A percentile compares a stretch with the other conserved stretches of the same genome.
phyloP scores from a whole-genome alignment of 2,888 invertebrate genomes.

The Stenurella melanura region DNA sequence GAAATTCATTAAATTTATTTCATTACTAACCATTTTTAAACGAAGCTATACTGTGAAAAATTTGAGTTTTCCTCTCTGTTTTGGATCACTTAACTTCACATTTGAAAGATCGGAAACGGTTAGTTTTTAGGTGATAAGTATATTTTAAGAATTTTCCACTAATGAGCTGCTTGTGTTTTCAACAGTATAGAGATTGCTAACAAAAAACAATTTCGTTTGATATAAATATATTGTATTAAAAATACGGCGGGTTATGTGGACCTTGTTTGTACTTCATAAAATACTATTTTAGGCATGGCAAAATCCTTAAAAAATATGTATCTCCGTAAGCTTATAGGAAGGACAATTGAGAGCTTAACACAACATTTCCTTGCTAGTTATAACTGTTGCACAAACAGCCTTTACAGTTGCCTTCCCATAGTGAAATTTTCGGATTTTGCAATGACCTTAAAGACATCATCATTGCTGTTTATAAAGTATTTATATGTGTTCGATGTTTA shows the following conservation, averaged over 20 bases:
- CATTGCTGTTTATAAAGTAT: constrained; percentile 58
- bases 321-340: not conserved
- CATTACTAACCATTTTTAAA: too few species aligned
- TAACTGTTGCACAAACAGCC: not conserved
- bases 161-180: not conserved
- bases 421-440: constrained; percentile 12
- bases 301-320: constrained; percentile 20
- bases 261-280: constrained; percentile 64
- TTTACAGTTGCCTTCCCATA: not conserved
- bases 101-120: not conserved
- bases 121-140: not conserved
- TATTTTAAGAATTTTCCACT: not conserved
- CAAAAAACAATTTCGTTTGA: constrained; percentile 17
- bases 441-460: constrained; percentile 25
- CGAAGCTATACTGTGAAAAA: too few species aligned
- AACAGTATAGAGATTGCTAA: not conserved
- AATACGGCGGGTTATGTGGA: constrained; percentile 67
- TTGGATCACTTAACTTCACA: too few species aligned
- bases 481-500: constrained; percentile 70
- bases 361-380: not conserved
- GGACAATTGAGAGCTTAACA: not conserved
- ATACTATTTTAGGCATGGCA: constrained; percentile 27
- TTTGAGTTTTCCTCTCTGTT: too few species aligned
- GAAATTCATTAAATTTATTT: too few species aligned
- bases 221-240: constrained; percentile 34